These are phyloP conservation scores for Odontophorus gujanensis DNA, from an alignment of 2,113 vertebrate species.

Conservation along the genomic window DNA sequence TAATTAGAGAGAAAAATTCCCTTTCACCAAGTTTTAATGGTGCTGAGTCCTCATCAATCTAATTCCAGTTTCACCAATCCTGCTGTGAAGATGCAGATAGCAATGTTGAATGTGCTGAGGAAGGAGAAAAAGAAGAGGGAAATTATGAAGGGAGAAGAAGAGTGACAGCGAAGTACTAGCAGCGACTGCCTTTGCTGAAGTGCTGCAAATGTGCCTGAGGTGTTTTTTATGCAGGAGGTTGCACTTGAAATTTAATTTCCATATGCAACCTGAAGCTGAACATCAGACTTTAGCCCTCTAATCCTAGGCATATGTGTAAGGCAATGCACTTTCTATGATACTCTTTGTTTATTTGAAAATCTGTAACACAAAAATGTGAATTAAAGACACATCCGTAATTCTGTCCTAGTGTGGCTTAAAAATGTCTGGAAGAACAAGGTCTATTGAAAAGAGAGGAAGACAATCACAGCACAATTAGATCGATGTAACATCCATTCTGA, in stretches of 20 bases:
- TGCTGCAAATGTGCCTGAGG: neutral
- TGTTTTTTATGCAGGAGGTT: neutral
- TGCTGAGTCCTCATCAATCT: neutral
- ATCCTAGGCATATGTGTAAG: neutral
- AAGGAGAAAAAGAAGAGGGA: neutral
- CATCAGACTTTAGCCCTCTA: neutral
- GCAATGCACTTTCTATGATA: neutral
- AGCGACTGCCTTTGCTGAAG: neutral
- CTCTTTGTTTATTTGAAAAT: neutral
- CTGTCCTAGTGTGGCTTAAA: neutral
- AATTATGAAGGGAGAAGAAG: neutral
- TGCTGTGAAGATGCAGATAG: neutral
- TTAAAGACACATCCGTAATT: neutral
- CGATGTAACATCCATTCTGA: neutral
- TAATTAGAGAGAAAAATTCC: neutral
- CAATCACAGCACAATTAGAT: neutral
- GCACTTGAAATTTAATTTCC: neutral
- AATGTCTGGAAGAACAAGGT: neutral
- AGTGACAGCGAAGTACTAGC: neutral
- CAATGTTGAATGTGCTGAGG: neutral
- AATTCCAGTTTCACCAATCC: neutral
- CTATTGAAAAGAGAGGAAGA: neutral
- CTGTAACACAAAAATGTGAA: neutral
- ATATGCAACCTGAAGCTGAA: neutral
- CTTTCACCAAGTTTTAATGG: neutral